Base-by-base conservation (phyloP, 2,888 invertebrate species). In the Phengaris alcon region DNA sequence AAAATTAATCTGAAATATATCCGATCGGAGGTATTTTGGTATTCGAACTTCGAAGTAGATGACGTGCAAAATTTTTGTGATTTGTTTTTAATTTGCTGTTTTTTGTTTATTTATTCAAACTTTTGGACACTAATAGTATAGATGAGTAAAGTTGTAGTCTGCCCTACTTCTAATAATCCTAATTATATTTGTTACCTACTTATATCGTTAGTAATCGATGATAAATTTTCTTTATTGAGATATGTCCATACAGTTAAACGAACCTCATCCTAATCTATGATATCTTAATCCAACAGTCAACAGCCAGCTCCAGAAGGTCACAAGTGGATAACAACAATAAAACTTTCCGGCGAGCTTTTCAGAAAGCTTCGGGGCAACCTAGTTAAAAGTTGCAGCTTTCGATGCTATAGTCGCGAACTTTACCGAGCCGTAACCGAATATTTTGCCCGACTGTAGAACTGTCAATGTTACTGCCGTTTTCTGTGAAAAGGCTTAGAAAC, bases 381-480 rank as follows among this genome's bases (percentile, higher is more conserved):
- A 69, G 48, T 69, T 48, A 69, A 69, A 69, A 69, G 69, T 69
- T 69, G 69, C 48, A 69, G 69, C 46, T 48, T 69, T 69, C 48
- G 48, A n/a, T 69, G n/a, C 69, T 55, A 55, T 15, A 46, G 48
- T 4, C 8, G 48, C 6, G 48, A 69, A 69, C 69, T 69, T 48
- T 48, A 48, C 48, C n/a, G n/a, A 48, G 48, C 8, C 69, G 69
- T 22, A n/a, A 48, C 46, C 46, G 48, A 48, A 69, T 22, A 69
- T 48, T 48, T 69, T 69, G n/a, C 7, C 64, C 64, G 10, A 48
- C 48, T 69, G 69, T n/a, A 44, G 44, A 46, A 68, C n/a, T 68
- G 68, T 15, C 15, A 57, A 15, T 57, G 57, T 57, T 8, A 15
- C 59, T 59, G 22, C 10, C 22, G 22, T 59, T 59, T 15, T 22